These are phyloP conservation scores for Oreochromis aureus DNA, from an alignment of 2,113 vertebrate genomes.

Conservation along the genomic window DNA sequence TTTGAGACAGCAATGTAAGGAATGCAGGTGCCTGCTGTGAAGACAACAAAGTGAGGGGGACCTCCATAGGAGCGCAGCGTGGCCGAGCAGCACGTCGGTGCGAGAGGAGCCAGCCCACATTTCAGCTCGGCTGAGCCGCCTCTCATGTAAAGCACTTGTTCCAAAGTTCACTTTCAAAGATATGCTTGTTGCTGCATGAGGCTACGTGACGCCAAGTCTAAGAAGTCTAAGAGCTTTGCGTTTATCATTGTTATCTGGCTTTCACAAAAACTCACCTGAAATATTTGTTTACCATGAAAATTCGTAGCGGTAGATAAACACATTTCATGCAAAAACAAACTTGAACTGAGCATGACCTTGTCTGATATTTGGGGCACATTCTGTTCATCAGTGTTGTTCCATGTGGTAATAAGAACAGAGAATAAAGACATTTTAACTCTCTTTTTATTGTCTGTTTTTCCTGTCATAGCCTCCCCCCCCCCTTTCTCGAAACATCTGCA, in stretches of 20 bases:
- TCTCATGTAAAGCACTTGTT: constrained; percentile 27
- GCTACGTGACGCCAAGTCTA: neutral
- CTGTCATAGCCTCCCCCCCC: neutral
- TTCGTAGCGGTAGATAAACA: neutral
- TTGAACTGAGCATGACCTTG: neutral
- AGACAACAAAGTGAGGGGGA: constrained; percentile 65
- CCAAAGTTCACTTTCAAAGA: constrained; percentile 22
- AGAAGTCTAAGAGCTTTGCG: neutral
- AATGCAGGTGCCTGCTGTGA: constrained; percentile 71
- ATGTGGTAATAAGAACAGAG: neutral
- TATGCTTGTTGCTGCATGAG: neutral
- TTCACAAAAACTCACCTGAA: neutral
- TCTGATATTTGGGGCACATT: neutral
- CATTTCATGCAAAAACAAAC: neutral
- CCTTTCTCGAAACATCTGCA: neutral
- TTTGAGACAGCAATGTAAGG: constrained; percentile 67
- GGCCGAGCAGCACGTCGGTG: constrained; percentile 41
- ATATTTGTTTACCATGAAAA: neutral
- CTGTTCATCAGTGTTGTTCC: neutral
- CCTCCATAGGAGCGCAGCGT: constrained; percentile 37
- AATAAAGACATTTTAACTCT: neutral
- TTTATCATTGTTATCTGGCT: neutral
- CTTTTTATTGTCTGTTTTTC: neutral
- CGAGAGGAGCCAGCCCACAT: constrained; percentile 26
- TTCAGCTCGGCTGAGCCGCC: constrained; percentile 7